These are phyloP conservation scores for Thaumatotibia leucotreta DNA, from an alignment of 1,140 invertebrate genomes.

Conservation along the genomic window DNA sequence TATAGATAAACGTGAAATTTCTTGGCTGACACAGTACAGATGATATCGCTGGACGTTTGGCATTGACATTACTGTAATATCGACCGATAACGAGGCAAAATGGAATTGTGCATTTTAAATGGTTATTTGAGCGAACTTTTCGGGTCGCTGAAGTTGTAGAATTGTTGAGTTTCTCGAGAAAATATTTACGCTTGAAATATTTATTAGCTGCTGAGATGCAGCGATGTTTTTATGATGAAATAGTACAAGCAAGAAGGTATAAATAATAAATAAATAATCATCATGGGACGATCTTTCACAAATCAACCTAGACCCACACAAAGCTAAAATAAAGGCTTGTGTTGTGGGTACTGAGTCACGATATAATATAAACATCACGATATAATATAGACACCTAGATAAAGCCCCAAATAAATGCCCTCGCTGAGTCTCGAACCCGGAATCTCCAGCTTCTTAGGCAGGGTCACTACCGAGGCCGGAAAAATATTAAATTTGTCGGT, in stretches of 20 bases:
- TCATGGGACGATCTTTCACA: too few relatives aligned
- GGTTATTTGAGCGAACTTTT: background rate
- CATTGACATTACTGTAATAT: slow-evolving; percentile 9
- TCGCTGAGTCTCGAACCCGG: too few relatives aligned
- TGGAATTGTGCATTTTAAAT: slow-evolving; percentile 10
- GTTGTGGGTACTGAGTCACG: too few relatives aligned
- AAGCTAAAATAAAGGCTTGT: too few relatives aligned
- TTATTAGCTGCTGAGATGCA: background rate
- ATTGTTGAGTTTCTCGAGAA: background rate
- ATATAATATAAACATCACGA: too few relatives aligned
- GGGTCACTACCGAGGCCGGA: too few relatives aligned
- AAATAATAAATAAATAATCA: too few relatives aligned
- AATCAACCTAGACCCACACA: too few relatives aligned
- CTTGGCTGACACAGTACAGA: slow-evolving; percentile 1
- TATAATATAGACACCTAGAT: too few relatives aligned
- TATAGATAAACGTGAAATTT: background rate
- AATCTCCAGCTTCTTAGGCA: too few relatives aligned
- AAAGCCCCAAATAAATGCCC: too few relatives aligned
- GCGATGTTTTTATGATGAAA: background rate
- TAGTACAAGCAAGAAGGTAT: background rate
- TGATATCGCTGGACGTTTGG: slow-evolving; percentile 3
- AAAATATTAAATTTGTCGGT: too few relatives aligned
- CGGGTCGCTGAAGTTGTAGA: background rate
- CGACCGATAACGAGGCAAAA: slow-evolving; percentile 5
- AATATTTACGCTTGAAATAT: background rate